A percentile compares a stretch with the other conserved stretches of the same genome.
Evolutionary conservation across 2,797 vertebrate genomes (phyloP).

Genomic region (Chelmon rostratus): DNA sequence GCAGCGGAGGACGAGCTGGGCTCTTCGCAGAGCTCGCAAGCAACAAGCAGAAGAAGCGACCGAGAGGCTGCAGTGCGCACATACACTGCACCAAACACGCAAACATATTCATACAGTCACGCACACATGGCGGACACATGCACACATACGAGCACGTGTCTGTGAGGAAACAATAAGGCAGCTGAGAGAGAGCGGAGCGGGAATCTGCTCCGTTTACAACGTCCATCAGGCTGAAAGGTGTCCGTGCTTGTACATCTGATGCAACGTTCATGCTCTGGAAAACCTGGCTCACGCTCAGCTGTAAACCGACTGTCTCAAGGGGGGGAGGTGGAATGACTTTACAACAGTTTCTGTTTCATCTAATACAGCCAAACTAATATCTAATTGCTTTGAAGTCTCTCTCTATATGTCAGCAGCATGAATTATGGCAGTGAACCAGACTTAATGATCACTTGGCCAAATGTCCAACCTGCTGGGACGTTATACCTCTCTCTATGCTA

Average conservation of each 20-base stretch:
- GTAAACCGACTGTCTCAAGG: conserved; percentile 16
- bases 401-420: conserved; percentile 46
- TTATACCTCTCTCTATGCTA: conserved; percentile 41
- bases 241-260: conserved; percentile 37
- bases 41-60: background rate
- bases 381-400: conserved; percentile 47
- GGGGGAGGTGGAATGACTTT: conserved; percentile 34
- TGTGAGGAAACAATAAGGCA: conserved; percentile 18
- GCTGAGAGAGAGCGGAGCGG: conserved; percentile 30
- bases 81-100: conserved; percentile 37
- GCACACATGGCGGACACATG: conserved; percentile 73
- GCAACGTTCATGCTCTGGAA: conserved; percentile 44
- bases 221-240: conserved; percentile 57
- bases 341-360: conserved; percentile 55
- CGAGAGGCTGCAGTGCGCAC: conserved; percentile 2
- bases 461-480: conserved; percentile 50
- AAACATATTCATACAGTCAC: conserved; percentile 48
- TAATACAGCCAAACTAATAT: conserved; percentile 58
- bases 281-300: conserved; percentile 32
- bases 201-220: conserved; percentile 60
- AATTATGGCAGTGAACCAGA: conserved; percentile 63
- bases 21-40: background rate
- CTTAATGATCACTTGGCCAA: conserved; percentile 47
- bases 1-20: background rate
- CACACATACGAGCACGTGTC: conserved; percentile 24